These are phyloP conservation scores for Drosophila leonis DNA, from an alignment of 2,888 invertebrate genomes.

Conservation along the genomic window DNA sequence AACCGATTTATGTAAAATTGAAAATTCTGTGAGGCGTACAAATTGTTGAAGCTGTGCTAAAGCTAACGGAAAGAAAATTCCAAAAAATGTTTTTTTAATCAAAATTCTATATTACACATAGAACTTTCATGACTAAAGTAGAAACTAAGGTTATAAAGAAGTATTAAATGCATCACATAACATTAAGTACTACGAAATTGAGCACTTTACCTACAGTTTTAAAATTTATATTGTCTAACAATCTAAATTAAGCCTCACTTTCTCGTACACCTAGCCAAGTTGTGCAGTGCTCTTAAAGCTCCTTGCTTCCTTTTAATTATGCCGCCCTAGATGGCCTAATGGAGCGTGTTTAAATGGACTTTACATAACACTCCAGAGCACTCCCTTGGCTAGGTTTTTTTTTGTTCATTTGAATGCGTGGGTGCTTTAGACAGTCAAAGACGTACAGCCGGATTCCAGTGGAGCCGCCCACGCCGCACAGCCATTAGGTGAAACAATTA, in stretches of 20 bases:
- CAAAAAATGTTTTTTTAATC: too few species aligned
- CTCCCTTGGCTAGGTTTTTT: constrained; percentile 13
- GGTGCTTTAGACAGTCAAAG: constrained; percentile 27
- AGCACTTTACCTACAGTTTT: not conserved
- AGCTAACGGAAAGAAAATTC: too few species aligned
- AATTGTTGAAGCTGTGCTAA: too few species aligned
- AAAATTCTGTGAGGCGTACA: too few species aligned
- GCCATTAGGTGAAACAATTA: constrained; percentile 49
- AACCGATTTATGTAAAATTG: not conserved
- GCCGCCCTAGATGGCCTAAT: constrained; percentile 35
- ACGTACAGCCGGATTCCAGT: constrained; percentile 36
- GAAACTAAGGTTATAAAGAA: too few species aligned
- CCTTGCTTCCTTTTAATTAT: constrained; percentile 21
- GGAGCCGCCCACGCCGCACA: constrained; percentile 26
- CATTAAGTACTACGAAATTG: not conserved
- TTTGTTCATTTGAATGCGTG: constrained; percentile 20
- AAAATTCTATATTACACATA: too few species aligned
- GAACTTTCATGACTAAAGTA: too few species aligned
- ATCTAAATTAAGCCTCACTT: not conserved
- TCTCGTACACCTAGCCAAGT: not conserved
- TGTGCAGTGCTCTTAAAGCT: not conserved
- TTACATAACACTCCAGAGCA: constrained; percentile 46
- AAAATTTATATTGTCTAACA: too few species aligned
- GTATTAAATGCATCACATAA: not conserved
- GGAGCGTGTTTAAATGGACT: constrained; percentile 28